phyloP scores from a whole-genome alignment of 64 coral and sea anemone species.

The Pachyseris speciosa region DNA sequence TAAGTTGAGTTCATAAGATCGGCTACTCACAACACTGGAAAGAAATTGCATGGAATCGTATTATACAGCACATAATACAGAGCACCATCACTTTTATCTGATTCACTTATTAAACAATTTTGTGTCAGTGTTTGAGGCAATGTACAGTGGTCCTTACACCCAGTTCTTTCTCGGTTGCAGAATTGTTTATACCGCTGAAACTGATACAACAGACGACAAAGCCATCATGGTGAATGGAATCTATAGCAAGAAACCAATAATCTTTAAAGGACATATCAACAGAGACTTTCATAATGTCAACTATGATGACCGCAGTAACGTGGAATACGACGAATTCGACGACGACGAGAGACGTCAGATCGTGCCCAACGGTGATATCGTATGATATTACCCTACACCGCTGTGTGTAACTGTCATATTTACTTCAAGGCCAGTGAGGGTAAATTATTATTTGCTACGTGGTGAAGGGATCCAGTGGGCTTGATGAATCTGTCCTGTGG shows the following conservation, averaged over 20 bases:
- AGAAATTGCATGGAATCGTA: too few species aligned
- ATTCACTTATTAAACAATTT: background rate
- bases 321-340: constrained; percentile 35
- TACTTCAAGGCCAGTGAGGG: background rate
- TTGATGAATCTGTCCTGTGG: background rate
- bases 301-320: constrained; percentile 8
- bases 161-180: constrained; percentile 14
- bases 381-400: constrained; percentile 21
- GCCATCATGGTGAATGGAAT: constrained; percentile 11
- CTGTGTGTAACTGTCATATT: background rate
- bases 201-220: constrained; percentile 41
- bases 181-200: constrained; percentile 82
- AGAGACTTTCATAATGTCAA: constrained; percentile 77
- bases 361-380: constrained; percentile 60
- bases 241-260: background rate
- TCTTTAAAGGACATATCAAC: constrained; percentile 42
- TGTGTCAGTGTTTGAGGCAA: background rate
- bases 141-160: background rate
- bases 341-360: constrained; percentile 44
- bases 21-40: too few species aligned
- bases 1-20: too few species aligned
- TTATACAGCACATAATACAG: too few species aligned
- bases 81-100: background rate
- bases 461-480: background rate
- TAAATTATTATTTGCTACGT: background rate